Conservation (phyloP, 2,113 vertebrate genomes). For the Cyanoramphus novaezelandiae region DNA sequence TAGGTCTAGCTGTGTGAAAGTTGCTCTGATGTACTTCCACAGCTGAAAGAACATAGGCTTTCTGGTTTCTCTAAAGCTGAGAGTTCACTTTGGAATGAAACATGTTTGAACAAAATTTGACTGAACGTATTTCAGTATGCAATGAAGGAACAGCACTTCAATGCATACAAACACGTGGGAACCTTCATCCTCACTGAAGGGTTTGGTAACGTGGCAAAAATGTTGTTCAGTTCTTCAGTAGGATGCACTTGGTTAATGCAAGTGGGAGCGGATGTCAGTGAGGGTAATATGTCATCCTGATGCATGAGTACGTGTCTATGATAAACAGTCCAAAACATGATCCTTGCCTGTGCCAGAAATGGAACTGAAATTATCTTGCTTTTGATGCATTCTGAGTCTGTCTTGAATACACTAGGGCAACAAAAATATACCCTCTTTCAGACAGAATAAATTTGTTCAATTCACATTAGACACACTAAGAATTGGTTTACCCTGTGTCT, state of each 20-base stretch:
- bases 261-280: not conserved
- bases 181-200: rapidly evolving
- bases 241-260: not conserved
- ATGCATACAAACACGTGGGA: rapidly evolving
- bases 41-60: not conserved
- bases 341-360: not conserved
- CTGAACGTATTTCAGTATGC: not conserved
- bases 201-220: not conserved
- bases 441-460: not conserved
- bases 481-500: not conserved
- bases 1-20: not conserved
- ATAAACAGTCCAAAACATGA: not conserved
- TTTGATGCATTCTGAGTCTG: not conserved
- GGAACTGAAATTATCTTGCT: not conserved
- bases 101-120: not conserved
- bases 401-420: not conserved
- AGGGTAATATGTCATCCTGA: not conserved
- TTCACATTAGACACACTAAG: not conserved
- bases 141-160: not conserved
- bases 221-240: not conserved
- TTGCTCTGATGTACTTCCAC: not conserved
- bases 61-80: not conserved
- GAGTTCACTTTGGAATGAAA: not conserved
- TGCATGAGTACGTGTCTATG: not conserved
- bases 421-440: not conserved